Evolutionary conservation across 2,797 vertebrate species (phyloP).

Genomic region (Nannoperca australis): DNA sequence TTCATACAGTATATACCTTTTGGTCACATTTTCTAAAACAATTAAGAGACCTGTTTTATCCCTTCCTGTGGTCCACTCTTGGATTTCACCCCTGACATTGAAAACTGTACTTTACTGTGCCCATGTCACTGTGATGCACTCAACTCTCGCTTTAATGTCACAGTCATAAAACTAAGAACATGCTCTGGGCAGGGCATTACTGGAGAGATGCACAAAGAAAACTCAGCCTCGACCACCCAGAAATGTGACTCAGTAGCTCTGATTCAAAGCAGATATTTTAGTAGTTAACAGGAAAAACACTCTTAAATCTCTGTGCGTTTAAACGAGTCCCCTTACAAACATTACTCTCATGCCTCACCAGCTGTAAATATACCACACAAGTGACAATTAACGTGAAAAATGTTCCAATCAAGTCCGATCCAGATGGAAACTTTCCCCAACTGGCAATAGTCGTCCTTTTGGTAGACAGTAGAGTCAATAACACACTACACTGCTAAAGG

Average conservation of each 20-base stretch:
- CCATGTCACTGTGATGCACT: constrained; percentile 26
- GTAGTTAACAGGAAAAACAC: constrained; percentile 44
- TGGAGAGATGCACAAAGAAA: constrained; percentile 52
- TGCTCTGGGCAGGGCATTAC: constrained; percentile 38
- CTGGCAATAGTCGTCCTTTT: constrained; percentile 6
- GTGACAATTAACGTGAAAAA: constrained; percentile 37
- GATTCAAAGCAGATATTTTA: constrained; percentile 67
- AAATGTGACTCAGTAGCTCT: constrained; percentile 48
- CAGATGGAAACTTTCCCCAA: constrained; percentile 54
- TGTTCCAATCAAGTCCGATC: constrained; percentile 43
- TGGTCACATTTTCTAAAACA: constrained; percentile 13
- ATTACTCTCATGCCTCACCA: constrained; percentile 40
- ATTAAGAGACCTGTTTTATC: constrained; percentile 11
- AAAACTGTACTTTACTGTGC: constrained; percentile 5
- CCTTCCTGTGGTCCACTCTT: constrained; percentile 6
- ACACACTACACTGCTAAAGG: not conserved
- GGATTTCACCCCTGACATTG: constrained; percentile 26
- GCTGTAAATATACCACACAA: constrained; percentile 43
- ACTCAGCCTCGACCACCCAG: constrained; percentile 60
- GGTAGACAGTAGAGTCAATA: constrained; percentile 1
- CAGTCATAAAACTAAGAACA: constrained; percentile 50
- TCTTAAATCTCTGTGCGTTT: constrained; percentile 43
- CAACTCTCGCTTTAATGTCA: constrained; percentile 29
- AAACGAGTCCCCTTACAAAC: constrained; percentile 44
- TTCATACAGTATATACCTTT: not conserved